Evolutionary conservation across 2,888 invertebrate species (phyloP), one percentile per base, ranked within the genome.

Genomic region (Meiosimyza platycephala): DNA sequence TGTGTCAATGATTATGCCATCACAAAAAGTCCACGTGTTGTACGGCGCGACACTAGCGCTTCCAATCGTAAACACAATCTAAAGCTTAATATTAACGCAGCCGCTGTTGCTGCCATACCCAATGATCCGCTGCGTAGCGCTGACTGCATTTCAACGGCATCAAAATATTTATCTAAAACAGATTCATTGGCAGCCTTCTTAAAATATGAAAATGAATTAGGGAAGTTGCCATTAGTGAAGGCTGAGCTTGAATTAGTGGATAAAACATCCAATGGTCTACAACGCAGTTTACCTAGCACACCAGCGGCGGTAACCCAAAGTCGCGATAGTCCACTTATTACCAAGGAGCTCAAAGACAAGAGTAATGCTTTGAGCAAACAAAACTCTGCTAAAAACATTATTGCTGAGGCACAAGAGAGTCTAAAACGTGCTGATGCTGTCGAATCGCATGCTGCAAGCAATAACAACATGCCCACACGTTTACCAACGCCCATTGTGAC

Each of bases 171-270:
- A 59, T 81, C 83, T 47, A 87, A 87, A 78, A 87, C 87, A 0
- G 87, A 87, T 76, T 87, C 87, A 0, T 76, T 87, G 73, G 87
- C 87, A 1, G 84, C 85, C 18, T 87, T 87, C 76, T 78, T 87
- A 0, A 87, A 87, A 72, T 86, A 86, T 68, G 87, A 87, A 78
- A 85, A 85, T 68, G 87, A 87, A 72, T 75, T 85, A 74, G 84
- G 84, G 72, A 84, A 83, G 67, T 65, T 83, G 6, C 82, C 80
- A 72, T 13, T 33, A 59, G 18, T 57, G 12, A 48, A 67, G n/a
- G 22, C 72, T 6, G 22, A 69, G 3, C 48, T 66, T 22, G 55
- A 59, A 33, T 15, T 48, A 47, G 63, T 54, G 13, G 16, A 9
- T 18, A 71, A 28, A 48, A 65, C 16, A 51, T 12, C 22, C 18